These are phyloP conservation scores for Lanistes nyassanus DNA, from an alignment of 1,140 invertebrate genomes.

Conservation along the genomic window DNA sequence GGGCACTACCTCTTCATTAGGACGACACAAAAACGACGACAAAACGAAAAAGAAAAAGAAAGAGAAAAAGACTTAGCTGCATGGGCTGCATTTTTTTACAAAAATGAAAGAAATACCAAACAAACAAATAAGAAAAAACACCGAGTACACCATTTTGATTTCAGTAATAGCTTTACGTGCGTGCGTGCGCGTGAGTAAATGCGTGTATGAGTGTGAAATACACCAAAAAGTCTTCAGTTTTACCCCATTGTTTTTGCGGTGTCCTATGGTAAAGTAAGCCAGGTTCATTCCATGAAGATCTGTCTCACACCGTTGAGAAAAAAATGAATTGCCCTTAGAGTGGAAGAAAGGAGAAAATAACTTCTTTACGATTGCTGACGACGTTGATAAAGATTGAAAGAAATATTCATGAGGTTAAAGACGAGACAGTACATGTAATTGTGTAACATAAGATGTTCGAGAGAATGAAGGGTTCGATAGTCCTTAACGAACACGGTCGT, in stretches of 20 bases:
- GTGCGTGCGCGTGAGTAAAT: background rate
- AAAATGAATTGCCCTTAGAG: background rate
- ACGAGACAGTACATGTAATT: too few species aligned
- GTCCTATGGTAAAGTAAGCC: too few species aligned
- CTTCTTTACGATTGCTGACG: too few species aligned
- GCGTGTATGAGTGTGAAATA: background rate
- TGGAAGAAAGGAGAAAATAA: background rate
- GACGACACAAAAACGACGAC: too few species aligned
- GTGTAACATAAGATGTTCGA: too few species aligned
- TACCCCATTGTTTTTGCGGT: background rate
- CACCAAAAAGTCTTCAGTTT: background rate
- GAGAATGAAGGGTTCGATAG: too few species aligned
- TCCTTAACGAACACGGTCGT: too few species aligned
- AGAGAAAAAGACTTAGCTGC: background rate
- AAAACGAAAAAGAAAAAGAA: too few species aligned
- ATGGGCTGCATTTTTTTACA: background rate
- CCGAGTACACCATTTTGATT: background rate
- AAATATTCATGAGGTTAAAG: too few species aligned
- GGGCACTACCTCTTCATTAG: too few species aligned
- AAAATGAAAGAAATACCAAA: background rate
- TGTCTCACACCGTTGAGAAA: background rate
- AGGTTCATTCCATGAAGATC: too few species aligned
- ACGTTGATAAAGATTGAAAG: too few species aligned
- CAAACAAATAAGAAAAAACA: background rate
- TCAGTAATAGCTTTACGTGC: background rate